A percentile compares a stretch with the other conserved stretches of the same genome.
phyloP scores from a whole-genome alignment of 2,113 vertebrate species.

The Tretioscincus oriximinensis region DNA sequence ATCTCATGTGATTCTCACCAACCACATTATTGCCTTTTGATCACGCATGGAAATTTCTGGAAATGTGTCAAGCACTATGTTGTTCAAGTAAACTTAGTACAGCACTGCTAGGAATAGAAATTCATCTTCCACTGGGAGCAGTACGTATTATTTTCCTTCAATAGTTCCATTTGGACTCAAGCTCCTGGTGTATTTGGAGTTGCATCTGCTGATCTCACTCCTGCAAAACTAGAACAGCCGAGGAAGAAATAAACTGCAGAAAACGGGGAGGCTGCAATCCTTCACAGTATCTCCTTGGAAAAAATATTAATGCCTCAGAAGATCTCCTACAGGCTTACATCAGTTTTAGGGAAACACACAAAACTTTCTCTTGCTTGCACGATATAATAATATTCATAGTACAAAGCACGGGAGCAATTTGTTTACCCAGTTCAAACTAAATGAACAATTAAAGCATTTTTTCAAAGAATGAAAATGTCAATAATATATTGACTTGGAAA shows the following conservation, averaged over 20 bases:
- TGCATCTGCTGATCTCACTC: not conserved
- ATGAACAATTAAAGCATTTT: not conserved
- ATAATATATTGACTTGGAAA: not conserved
- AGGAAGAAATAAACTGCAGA: not conserved
- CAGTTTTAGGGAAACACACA: not conserved
- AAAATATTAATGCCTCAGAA: not conserved
- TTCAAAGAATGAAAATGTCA: not conserved
- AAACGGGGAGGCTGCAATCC: too few relatives aligned
- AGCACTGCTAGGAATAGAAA: not conserved
- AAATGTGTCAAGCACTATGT: fast-evolving
- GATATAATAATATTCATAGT: too few relatives aligned
- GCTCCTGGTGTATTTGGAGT: not conserved
- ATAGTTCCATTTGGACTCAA: not conserved
- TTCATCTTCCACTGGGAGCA: not conserved
- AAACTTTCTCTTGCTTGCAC: not conserved
- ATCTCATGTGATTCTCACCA: not conserved
- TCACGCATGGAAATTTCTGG: not conserved
- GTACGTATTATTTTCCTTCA: not conserved
- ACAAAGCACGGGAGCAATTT: not conserved
- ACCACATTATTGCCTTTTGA: not conserved
- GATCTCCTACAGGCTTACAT: not conserved
- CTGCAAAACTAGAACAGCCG: not conserved
- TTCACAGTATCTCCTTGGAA: not conserved
- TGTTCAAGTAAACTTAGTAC: not conserved
- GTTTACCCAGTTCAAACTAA: not conserved